Base-by-base conservation (phyloP, 2,113 vertebrate genomes). In the Salvator merianae region DNA sequence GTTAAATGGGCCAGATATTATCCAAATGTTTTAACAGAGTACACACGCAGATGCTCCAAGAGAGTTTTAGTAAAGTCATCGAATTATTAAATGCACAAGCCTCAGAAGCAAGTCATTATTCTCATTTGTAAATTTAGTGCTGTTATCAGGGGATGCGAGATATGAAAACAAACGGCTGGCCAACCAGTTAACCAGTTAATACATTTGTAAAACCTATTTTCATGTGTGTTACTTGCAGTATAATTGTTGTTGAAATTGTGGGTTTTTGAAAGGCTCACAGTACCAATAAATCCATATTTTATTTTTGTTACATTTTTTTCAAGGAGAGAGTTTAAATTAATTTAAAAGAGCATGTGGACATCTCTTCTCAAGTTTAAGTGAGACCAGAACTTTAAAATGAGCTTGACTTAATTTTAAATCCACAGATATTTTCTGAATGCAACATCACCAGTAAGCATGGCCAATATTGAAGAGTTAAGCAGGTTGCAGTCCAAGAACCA, bases 201-300 rank as follows among this genome's bases (percentile, higher is more conserved):
- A 38, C 81, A 88, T 59, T 63, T 88, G 83, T 65, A 83, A 85
- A 63, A 86, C 70, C 26, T 82, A 62, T 71, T 85, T 90, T 86
- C 65, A 74, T 81, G 88, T 73, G 32, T 75, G 85, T 75, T 28
- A 34, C 84, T 86, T 81, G 73, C 55, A 83, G 79, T 72, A 26
- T 70, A 47, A 68, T 75, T 34, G 66, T 40, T 72, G 81, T 13
- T 69, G 81, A 66, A 38, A 24, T 36, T 43, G 55, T 10, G 20
- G 7, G 78, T 28, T 84, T 36, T 81, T 80, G 16, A 53, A 14
- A 84, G 86, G 76, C 28, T 77, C 63, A 24, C 3, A 28, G 32
- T 77, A 18, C n/a, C 55, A 50, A 59, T 32, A 7, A 59, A 26
- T 74, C 32, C 24, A 32, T 71, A 7, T 13, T 55, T 16, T 62